Percentiles rank a stretch among this genome's conserved stretches.
phyloP scores from a whole-genome alignment of 2,113 vertebrate species.

The Eulacestoma nigropectus region DNA sequence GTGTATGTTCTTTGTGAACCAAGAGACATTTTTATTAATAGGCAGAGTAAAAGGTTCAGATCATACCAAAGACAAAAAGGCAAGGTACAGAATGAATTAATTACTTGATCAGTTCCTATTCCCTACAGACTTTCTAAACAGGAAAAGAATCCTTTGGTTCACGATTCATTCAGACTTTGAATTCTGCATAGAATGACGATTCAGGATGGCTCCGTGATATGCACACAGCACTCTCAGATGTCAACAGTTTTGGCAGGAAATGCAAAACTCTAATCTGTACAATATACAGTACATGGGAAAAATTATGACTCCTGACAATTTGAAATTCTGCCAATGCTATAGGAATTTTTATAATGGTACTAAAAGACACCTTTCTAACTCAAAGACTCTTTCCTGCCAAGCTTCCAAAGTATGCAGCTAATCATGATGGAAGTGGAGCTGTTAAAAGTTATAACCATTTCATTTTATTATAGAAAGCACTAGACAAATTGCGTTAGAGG shows the following conservation, averaged over 20 bases:
- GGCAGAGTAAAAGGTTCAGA: not conserved
- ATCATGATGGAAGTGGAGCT: constrained; percentile 1
- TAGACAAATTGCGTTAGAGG: not conserved
- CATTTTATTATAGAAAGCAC: not conserved
- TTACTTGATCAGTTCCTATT: not conserved
- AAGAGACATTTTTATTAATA: not conserved
- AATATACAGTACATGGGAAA: not conserved
- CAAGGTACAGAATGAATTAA: not conserved
- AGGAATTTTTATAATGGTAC: constrained; percentile 6
- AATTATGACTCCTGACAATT: not conserved
- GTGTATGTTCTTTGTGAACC: not conserved
- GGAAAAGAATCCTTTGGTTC: not conserved
- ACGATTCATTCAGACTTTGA: not conserved
- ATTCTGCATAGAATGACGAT: not conserved
- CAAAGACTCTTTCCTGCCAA: not conserved
- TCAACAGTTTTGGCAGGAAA: not conserved
- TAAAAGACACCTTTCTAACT: constrained; percentile 3
- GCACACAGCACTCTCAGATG: not conserved
- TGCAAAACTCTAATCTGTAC: not conserved
- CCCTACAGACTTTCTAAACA: not conserved
- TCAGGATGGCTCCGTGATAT: not conserved
- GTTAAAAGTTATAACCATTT: not conserved
- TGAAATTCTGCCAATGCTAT: not conserved
- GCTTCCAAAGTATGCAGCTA: not conserved
- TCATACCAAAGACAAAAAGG: not conserved